phyloP scores from a whole-genome alignment of 2,797 vertebrate species.

The Mycteria americana region DNA sequence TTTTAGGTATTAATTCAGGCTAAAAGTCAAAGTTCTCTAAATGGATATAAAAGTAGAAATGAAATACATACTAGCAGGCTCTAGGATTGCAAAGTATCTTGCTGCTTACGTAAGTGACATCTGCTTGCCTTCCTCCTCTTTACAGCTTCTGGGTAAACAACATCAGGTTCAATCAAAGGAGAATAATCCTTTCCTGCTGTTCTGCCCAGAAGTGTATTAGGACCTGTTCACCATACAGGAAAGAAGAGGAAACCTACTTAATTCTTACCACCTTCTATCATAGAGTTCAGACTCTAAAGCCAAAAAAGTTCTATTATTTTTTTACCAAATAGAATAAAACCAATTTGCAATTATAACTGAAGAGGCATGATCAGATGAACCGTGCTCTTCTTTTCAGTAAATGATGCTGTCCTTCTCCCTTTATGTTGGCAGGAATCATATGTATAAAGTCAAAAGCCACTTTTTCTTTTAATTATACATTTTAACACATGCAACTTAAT shows the following conservation, averaged over 20 bases:
- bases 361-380: not conserved
- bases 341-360: not conserved
- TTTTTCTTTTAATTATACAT: not conserved
- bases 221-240: not conserved
- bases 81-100: not conserved
- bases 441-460: not conserved
- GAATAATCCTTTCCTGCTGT: not conserved
- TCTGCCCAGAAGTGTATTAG: not conserved
- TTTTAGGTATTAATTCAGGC: not conserved
- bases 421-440: not conserved
- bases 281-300: not conserved
- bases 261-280: not conserved
- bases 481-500: not conserved
- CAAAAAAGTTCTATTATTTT: not conserved
- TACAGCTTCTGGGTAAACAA: not conserved
- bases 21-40: not conserved
- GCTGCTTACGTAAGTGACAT: constrained; percentile 20
- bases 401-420: not conserved
- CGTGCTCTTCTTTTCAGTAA: not conserved
- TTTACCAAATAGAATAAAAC: not conserved
- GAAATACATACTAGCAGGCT: not conserved
- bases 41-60: not conserved
- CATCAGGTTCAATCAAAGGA: constrained; percentile 19
- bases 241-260: not conserved
- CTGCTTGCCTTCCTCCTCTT: constrained; percentile 19